phyloP scores from a whole-genome alignment of 2,113 vertebrate genomes.

The Chamaea fasciata region DNA sequence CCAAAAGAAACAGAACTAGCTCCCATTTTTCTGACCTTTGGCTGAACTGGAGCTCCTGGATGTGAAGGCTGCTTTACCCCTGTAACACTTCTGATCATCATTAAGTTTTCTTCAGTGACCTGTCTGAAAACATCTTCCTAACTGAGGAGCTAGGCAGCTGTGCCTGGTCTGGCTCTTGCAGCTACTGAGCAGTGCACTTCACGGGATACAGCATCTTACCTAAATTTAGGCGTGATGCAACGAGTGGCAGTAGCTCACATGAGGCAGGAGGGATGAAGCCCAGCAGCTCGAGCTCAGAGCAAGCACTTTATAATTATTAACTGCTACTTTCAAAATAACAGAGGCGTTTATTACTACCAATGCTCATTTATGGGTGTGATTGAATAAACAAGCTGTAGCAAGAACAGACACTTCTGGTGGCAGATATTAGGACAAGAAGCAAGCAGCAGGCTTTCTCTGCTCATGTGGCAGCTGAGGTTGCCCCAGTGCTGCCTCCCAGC shows the following conservation, averaged over 20 bases:
- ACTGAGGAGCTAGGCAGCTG: neutral
- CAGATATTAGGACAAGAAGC: neutral
- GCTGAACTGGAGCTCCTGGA: neutral
- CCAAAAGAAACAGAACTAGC: neutral
- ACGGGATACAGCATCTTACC: neutral
- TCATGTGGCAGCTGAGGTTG: neutral
- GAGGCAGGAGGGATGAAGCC: neutral
- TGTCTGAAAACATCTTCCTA: neutral
- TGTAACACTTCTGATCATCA: neutral
- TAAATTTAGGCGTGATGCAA: neutral
- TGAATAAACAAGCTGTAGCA: neutral
- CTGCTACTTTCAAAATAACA: neutral
- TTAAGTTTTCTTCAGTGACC: neutral
- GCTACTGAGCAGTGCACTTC: neutral
- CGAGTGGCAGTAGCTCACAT: neutral
- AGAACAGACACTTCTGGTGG: neutral
- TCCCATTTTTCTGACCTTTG: conserved; percentile 9
- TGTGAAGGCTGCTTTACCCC: neutral
- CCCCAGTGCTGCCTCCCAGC: neutral
- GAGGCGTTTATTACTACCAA: neutral
- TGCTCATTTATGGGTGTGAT: neutral
- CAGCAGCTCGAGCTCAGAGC: neutral
- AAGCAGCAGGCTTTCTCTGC: neutral
- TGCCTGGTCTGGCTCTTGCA: neutral
- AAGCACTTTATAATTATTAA: neutral